Conservation (phyloP, 2,797 vertebrate species). For the Carcharodon carcharias region DNA sequence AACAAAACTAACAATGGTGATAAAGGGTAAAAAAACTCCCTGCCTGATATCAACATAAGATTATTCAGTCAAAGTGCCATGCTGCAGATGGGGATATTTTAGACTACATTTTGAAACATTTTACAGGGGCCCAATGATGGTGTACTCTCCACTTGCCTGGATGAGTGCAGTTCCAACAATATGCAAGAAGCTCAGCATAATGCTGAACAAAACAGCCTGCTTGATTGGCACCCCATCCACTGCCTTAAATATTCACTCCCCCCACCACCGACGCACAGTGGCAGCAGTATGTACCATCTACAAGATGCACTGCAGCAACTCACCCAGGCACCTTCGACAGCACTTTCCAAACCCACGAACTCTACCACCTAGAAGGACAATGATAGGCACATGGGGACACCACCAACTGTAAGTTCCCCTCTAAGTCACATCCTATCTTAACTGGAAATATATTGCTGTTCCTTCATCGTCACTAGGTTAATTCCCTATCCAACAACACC, state of each 20-base stretch:
- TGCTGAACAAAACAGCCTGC: too few species aligned
- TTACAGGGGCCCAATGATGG: background rate
- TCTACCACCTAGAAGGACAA: too few species aligned
- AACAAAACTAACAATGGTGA: background rate
- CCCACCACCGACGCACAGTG: too few species aligned
- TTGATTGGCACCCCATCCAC: too few species aligned
- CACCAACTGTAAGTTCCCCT: too few species aligned
- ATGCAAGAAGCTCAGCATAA: background rate
- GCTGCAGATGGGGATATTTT: background rate
- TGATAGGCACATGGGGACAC: too few species aligned
- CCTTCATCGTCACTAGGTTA: background rate
- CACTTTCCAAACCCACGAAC: too few species aligned
- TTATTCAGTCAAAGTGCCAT: background rate
- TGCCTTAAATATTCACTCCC: too few species aligned
- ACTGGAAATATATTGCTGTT: background rate
- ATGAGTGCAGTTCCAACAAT: background rate
- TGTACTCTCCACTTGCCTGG: background rate
- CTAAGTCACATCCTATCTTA: background rate
- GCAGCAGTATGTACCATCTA: too few species aligned
- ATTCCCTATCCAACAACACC: background rate
- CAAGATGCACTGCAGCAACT: too few species aligned
- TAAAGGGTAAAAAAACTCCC: background rate
- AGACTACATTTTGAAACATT: background rate
- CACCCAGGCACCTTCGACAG: too few species aligned
- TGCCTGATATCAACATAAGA: background rate